Evolutionary conservation across 2,888 invertebrate genomes (phyloP), one percentile per base, ranked within the genome.

Genomic region (Plusia festucae): DNA sequence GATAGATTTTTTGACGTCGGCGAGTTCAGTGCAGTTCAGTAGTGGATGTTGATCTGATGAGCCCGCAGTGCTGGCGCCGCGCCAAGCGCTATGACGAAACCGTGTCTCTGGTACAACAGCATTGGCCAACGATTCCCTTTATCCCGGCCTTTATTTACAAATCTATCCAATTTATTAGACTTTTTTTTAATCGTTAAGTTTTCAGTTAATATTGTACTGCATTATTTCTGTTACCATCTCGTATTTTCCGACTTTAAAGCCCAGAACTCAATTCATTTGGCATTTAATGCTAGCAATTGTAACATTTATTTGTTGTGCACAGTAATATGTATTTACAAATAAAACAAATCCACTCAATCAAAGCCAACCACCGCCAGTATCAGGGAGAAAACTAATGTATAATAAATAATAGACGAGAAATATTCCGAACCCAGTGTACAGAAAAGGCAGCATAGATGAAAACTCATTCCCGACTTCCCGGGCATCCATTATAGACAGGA

Each of bases 41-140:
- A 68, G 73, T 76, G 72, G 68, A 69, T 78, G 76, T 76, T 78
- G 73, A 67, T 73, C 73, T 72, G 78, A 49, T 65, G 70, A 73
- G 81, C 83, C 83, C 70, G 65, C 64, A 55, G 79, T 65, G 61
- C 75, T 92, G 92, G 92, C 90, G 59, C 54, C 40, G 22, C 64
- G 89, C 91, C 92, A 92, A 73, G 52, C 62, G 70, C 79, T 79
- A 80, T 90, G 87, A 86, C 86, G 89, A 89, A 89, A 91, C 78
- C 76, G 77, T 79, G 79, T 81, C 77, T 86, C 76, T 80, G 69
- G 68, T 76, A 63, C 60, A 79, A 78, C 77, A 78, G 76, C 74
- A 79, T 82, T 82, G 81, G 76, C 76, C 71, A 84, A 84, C 73
- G 60, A 66, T 79, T 78, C 74, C 77, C 81, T 76, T 77, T 76